Conservation (phyloP, 2,797 vertebrate genomes). For the Trematomus bernacchii region DNA sequence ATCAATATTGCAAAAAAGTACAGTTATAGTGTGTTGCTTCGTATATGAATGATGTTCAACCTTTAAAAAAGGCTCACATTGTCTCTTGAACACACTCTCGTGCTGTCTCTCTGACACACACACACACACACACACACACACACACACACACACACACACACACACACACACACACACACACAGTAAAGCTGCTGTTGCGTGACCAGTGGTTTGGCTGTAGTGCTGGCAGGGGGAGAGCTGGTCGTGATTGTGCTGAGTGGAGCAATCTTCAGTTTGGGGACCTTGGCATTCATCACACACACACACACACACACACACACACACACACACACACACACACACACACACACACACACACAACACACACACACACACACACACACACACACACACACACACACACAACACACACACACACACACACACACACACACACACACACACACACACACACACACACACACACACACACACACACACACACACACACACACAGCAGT, state of each 20-base stretch:
- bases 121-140: slow-evolving; percentile 2
- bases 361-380: slow-evolving; percentile 64
- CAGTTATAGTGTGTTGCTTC: too few relatives aligned
- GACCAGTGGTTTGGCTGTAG: slow-evolving; percentile 44
- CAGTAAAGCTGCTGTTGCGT: slow-evolving; percentile 44
- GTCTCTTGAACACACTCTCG: too few relatives aligned
- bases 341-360: slow-evolving; percentile 52
- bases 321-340: slow-evolving; percentile 56
- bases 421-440: slow-evolving; percentile 54
- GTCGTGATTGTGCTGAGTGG: slow-evolving; percentile 74
- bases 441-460: slow-evolving; percentile 52
- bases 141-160: background rate
- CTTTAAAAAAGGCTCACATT: too few relatives aligned
- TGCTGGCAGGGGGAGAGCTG: slow-evolving; percentile 48
- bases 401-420: slow-evolving; percentile 44
- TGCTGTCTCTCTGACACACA: background rate
- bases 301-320: slow-evolving; percentile 52
- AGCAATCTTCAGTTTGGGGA: slow-evolving; percentile 67
- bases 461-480: slow-evolving; percentile 34
- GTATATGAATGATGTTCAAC: too few relatives aligned
- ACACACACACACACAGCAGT: slow-evolving; percentile 56
- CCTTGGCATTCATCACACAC: slow-evolving; percentile 71
- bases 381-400: slow-evolving; percentile 61
- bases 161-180: slow-evolving; percentile 9
- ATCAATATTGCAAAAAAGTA: too few relatives aligned